Evolutionary conservation across 2,113 vertebrate species (phyloP).

Genomic region (Tichodroma muraria): DNA sequence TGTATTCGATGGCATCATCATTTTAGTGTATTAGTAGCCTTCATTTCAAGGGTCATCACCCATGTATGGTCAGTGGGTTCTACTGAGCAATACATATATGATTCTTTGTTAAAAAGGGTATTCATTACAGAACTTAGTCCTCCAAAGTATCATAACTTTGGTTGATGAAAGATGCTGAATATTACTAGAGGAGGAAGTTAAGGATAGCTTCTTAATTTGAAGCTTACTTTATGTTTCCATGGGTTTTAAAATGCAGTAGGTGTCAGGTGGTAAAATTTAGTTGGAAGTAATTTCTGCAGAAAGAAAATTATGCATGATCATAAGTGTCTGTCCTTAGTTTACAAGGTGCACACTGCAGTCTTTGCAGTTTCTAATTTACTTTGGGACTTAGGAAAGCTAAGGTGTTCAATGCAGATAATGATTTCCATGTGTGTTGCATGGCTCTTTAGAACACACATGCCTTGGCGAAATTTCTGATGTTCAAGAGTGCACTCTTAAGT

Average conservation of each 20-base stretch:
- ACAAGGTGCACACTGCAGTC: background rate
- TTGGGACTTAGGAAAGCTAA: background rate
- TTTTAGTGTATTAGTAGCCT: conserved; percentile 34
- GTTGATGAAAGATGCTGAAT: background rate
- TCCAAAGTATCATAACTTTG: background rate
- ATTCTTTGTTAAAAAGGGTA: background rate
- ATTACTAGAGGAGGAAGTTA: background rate
- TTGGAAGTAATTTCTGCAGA: background rate
- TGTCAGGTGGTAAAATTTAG: background rate
- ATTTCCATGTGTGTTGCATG: background rate
- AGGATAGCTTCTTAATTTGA: background rate
- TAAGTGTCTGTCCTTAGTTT: background rate
- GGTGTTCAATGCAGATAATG: background rate
- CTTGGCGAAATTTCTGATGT: background rate
- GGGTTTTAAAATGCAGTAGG: background rate
- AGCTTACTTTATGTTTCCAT: background rate
- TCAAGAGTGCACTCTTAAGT: background rate
- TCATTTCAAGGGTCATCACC: conserved; percentile 59
- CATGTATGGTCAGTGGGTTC: background rate
- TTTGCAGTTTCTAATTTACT: background rate
- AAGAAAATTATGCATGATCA: background rate
- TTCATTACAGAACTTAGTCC: background rate
- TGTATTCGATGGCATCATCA: background rate
- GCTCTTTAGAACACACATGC: background rate
- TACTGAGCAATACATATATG: background rate